Evolutionary conservation across 2,797 vertebrate genomes (phyloP), one percentile per base, ranked within the genome.

Genomic region (Phataginus tricuspis): DNA sequence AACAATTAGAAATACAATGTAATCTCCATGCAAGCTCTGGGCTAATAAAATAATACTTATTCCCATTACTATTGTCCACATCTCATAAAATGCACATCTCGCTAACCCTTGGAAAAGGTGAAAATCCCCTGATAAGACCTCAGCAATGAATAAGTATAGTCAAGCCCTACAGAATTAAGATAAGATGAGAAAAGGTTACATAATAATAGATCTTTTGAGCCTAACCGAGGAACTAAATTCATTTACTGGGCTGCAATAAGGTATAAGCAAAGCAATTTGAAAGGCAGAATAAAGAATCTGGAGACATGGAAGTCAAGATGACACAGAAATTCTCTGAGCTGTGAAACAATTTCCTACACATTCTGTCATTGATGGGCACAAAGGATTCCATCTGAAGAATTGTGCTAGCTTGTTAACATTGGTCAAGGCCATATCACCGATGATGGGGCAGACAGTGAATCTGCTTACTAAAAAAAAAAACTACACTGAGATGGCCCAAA

Each of bases 231-330:
- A 96, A 69, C 19, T 83, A 90, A 97, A 97, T 89, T 96, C 88
- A 94, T 95, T 96, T 94, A 91, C 57, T 63, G 69, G 96, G 18
- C 68, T 95, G 55, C n/a, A 93, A 68, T 87, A 86, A 86, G 25
- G 59, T 97, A 97, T 94, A 94, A 94, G 57, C 49, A 91, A 96
- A 95, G 57, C 15, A 86, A 96, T 92, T 42, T 59, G 45, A 92
- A 96, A 95, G 87, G 37, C 53, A 89, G 42, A 95, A 89, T 86
- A 86, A 97, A 97, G 51, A 91, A 78, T 68, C 55, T 82, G 18
- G 51, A 96, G 55, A 96, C n/a, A 93, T 57, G 86, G 92, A 97
- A 98, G 61, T 96, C 74, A 98, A 89, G 63, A 94, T 95, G 95
- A 96, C 87, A 95, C 21, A 91, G 74, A 94, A 94, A 95, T 96